Evolutionary conservation across 2,888 invertebrate genomes (phyloP).

Genomic region (Protonemura montana): DNA sequence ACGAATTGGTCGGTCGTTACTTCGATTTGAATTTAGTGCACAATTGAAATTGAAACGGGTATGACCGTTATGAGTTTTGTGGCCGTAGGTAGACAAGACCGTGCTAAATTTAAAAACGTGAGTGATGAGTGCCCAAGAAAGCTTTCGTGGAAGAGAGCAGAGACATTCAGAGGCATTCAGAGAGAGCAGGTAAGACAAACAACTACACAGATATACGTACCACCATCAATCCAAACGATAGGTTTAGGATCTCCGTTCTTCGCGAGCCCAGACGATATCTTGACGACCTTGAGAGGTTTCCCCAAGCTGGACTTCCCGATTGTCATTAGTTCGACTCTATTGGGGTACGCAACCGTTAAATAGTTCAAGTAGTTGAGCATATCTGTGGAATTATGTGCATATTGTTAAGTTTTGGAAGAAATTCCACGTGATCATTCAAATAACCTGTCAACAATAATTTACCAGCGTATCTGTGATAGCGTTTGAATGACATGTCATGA

Average conservation of each 20-base stretch:
- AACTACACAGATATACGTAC: slow-evolving; percentile 60
- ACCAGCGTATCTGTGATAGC: slow-evolving; percentile 72
- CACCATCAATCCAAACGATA: slow-evolving; percentile 83
- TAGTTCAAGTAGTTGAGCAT: slow-evolving; percentile 74
- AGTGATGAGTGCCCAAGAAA: no score
- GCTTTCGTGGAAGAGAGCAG: no score
- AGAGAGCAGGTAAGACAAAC: no score
- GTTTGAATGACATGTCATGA: slow-evolving; percentile 74
- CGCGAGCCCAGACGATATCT: slow-evolving; percentile 64
- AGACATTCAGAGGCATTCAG: no score
- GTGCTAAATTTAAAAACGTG: no score
- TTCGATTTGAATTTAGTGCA: no score
- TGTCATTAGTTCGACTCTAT: slow-evolving; percentile 71
- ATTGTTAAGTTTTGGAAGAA: neutral
- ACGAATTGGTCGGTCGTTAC: no score
- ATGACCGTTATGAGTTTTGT: no score
- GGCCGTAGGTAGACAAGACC: no score
- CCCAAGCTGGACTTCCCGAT: slow-evolving; percentile 79
- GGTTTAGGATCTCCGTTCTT: slow-evolving; percentile 64
- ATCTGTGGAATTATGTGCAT: slow-evolving; percentile 59
- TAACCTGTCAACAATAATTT: slow-evolving; percentile 9
- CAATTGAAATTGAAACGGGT: no score
- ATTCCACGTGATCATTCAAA: neutral
- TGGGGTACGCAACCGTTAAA: slow-evolving; percentile 70
- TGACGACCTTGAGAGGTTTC: slow-evolving; percentile 73